Percentiles rank a stretch among this genome's conserved stretches.
These are phyloP conservation scores for Paguma larvata DNA, from an alignment of 2,797 vertebrate genomes.

Conservation along the genomic window DNA sequence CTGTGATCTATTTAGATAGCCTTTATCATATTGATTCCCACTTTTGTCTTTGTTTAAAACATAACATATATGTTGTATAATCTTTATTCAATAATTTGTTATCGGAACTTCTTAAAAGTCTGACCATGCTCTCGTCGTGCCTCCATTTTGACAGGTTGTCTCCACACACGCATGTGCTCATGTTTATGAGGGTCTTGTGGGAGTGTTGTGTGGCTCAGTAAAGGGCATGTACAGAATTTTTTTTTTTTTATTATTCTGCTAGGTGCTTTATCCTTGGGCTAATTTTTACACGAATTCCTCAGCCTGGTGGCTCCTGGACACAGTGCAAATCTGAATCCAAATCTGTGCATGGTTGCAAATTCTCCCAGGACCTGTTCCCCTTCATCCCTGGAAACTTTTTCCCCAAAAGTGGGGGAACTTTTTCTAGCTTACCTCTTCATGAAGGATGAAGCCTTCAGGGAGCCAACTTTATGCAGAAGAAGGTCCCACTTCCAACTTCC, in stretches of 20 bases:
- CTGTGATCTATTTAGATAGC: not conserved
- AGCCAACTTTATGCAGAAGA: not conserved
- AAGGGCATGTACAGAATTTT: not conserved
- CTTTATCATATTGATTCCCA: not conserved
- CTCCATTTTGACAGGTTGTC: not conserved
- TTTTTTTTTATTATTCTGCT: not conserved
- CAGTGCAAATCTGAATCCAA: not conserved
- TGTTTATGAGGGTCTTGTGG: not conserved
- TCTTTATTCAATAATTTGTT: slow-evolving; percentile 22
- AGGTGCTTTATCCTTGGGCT: not conserved
- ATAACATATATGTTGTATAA: not conserved
- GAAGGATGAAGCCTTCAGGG: not conserved
- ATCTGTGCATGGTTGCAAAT: not conserved
- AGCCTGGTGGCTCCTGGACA: not conserved
- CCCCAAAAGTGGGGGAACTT: not conserved
- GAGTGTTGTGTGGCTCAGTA: not conserved
- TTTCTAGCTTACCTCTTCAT: not conserved
- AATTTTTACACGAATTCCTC: not conserved
- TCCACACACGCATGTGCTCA: not conserved
- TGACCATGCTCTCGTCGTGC: not conserved
- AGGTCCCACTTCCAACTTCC: not conserved
- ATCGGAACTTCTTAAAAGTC: not conserved
- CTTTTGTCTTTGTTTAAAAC: slow-evolving; percentile 4
- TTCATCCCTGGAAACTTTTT: not conserved
- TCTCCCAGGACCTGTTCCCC: not conserved